Percentiles rank a stretch among this genome's conserved stretches.
phyloP scores from a whole-genome alignment of 2,113 vertebrate species.

The Cricetomys ansorgei region DNA sequence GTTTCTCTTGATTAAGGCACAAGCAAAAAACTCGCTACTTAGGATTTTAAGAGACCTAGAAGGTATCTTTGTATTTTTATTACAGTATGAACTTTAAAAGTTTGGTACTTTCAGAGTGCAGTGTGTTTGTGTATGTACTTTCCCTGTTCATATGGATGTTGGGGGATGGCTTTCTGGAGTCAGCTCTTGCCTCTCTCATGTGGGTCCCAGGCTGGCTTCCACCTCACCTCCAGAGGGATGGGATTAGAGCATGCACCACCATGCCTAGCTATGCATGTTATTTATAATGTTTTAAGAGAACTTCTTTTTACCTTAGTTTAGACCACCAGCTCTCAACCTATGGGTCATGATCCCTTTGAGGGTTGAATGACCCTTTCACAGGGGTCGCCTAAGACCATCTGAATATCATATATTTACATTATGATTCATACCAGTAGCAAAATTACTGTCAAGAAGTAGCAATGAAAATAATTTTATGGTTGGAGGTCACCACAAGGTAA shows the following conservation, averaged over 20 bases:
- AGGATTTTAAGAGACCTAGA: not conserved
- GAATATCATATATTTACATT: too few species aligned
- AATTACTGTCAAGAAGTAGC: too few species aligned
- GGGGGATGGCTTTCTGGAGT: not conserved
- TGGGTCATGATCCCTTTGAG: too few species aligned
- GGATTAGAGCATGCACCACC: not conserved
- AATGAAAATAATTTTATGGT: too few species aligned
- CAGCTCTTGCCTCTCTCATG: not conserved
- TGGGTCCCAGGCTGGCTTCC: not conserved
- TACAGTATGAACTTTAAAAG: not conserved
- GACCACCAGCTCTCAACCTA: too few species aligned
- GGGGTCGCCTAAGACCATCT: too few species aligned
- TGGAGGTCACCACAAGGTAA: too few species aligned
- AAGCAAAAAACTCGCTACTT: not conserved
- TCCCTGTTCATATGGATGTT: not conserved
- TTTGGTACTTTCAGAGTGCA: not conserved
- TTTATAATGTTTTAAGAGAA: not conserved
- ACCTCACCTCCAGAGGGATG: not conserved
- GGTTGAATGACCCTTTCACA: too few species aligned
- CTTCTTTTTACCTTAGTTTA: slow-evolving; percentile 43
- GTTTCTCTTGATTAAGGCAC: not conserved
- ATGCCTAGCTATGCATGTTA: not conserved
- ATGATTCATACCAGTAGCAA: too few species aligned
- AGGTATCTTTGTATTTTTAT: not conserved
- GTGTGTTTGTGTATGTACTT: not conserved